Evolutionary conservation across 2,113 vertebrate species (phyloP).

Genomic region (Anoplopoma fimbria): DNA sequence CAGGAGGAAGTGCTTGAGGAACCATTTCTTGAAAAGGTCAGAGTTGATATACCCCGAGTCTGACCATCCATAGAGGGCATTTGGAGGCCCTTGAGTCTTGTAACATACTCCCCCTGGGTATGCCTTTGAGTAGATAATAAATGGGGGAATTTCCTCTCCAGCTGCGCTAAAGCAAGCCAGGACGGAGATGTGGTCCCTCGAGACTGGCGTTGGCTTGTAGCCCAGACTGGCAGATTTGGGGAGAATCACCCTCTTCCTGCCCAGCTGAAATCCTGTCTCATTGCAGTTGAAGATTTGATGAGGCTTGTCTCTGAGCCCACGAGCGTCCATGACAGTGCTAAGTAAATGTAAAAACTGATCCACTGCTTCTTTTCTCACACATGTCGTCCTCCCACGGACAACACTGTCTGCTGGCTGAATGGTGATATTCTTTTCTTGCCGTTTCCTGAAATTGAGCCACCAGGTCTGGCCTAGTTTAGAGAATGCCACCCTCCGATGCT

Average conservation of each 20-base stretch:
- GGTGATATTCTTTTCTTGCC: constrained; percentile 77
- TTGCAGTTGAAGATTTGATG: constrained; percentile 74
- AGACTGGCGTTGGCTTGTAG: constrained; percentile 57
- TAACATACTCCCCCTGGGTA: constrained; percentile 77
- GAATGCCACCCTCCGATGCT: constrained; percentile 76
- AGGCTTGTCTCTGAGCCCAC: constrained; percentile 65
- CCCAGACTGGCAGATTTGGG: constrained; percentile 68
- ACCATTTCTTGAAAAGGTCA: constrained; percentile 80
- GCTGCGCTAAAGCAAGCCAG: constrained; percentile 74
- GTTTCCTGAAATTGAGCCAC: constrained; percentile 80
- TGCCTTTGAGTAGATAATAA: constrained; percentile 77
- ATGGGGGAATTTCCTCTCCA: constrained; percentile 73
- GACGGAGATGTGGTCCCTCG: constrained; percentile 72
- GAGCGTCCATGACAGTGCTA: constrained; percentile 59
- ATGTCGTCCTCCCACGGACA: constrained; percentile 67
- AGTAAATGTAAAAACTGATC: constrained; percentile 75
- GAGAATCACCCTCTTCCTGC: constrained; percentile 64
- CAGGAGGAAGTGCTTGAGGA: constrained; percentile 74
- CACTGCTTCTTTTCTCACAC: constrained; percentile 74
- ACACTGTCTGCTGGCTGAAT: constrained; percentile 73
- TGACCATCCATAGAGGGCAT: constrained; percentile 76
- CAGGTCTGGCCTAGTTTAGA: constrained; percentile 80
- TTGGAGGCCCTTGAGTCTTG: constrained; percentile 74
- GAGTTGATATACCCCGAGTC: constrained; percentile 70
- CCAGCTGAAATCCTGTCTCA: constrained; percentile 72